Evolutionary conservation across 2,888 invertebrate species (phyloP).

Genomic region (Drosophila seclusa): DNA sequence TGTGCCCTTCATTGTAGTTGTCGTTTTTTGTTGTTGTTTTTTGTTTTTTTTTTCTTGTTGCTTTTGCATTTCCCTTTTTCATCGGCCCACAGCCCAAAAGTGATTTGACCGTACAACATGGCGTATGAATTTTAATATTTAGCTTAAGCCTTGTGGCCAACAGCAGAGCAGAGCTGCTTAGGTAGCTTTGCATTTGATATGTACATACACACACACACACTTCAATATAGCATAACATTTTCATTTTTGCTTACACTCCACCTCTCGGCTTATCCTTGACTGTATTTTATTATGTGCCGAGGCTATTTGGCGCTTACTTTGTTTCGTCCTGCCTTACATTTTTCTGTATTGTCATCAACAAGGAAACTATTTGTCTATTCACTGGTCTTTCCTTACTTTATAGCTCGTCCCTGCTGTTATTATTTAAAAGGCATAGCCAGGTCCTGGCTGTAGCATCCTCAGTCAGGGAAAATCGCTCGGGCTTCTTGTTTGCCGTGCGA

Average conservation of each 20-base stretch:
- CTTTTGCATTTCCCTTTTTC: slow-evolving; percentile 1
- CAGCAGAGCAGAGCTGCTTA: slow-evolving; percentile 42
- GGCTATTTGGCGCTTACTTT: slow-evolving; percentile 64
- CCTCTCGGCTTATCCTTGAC: slow-evolving; percentile 26
- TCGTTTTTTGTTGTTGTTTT: slow-evolving; percentile 14
- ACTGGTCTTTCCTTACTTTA: slow-evolving; percentile 61
- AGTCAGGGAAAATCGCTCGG: slow-evolving; percentile 11
- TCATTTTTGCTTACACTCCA: slow-evolving; percentile 40
- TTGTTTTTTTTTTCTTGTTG: not conserved
- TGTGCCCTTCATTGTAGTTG: slow-evolving; percentile 57
- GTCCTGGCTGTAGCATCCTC: slow-evolving; percentile 8
- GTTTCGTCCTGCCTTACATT: slow-evolving; percentile 69
- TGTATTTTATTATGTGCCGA: slow-evolving; percentile 62
- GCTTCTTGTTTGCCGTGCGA: slow-evolving; percentile 55
- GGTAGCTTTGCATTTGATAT: slow-evolving; percentile 53
- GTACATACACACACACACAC: slow-evolving; percentile 13
- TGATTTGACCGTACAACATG: slow-evolving; percentile 79
- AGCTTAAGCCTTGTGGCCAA: slow-evolving; percentile 48
- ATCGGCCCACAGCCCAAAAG: slow-evolving; percentile 30
- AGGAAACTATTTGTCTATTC: slow-evolving; percentile 79
- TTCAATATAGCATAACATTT: slow-evolving; percentile 45
- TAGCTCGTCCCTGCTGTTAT: slow-evolving; percentile 44
- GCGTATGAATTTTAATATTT: slow-evolving; percentile 81
- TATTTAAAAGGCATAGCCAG: slow-evolving; percentile 65
- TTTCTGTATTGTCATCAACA: slow-evolving; percentile 80